phyloP scores from a whole-genome alignment of 2,797 vertebrate species.

The Coreius guichenoti region DNA sequence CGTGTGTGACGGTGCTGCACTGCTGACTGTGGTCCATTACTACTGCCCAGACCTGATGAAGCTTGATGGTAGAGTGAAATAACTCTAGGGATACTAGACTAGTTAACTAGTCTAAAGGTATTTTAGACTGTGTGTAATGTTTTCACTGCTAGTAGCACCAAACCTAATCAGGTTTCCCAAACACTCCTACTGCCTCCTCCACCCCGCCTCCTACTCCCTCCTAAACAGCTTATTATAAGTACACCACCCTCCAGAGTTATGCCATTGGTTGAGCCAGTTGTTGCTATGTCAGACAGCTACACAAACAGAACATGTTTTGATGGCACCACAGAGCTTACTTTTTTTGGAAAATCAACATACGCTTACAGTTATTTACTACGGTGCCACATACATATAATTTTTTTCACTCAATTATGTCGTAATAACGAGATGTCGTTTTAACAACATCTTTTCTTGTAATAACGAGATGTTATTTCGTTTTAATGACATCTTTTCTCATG shows the following conservation, averaged over 20 bases:
- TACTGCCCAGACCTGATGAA: slow-evolving; percentile 97
- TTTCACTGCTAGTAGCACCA: neutral
- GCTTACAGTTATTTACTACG: neutral
- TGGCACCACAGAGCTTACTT: neutral
- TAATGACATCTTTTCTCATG: too few relatives aligned
- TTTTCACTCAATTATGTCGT: too few relatives aligned
- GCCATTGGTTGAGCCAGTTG: neutral
- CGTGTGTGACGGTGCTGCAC: slow-evolving; percentile 90
- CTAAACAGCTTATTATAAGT: neutral
- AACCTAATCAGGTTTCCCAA: neutral
- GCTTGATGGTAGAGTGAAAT: slow-evolving; percentile 86
- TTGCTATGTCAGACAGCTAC: neutral
- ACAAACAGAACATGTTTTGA: slow-evolving; percentile 1
- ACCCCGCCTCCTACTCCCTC: neutral
- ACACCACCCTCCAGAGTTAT: neutral
- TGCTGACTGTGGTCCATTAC: slow-evolving; percentile 92
- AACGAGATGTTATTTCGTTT: too few relatives aligned
- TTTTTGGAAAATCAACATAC: neutral
- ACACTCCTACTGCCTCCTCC: neutral
- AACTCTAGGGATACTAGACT: neutral
- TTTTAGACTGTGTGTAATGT: neutral
- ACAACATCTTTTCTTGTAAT: too few relatives aligned
- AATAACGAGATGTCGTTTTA: too few relatives aligned
- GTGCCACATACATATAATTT: too few relatives aligned
- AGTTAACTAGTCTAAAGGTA: slow-evolving; percentile 1